Evolutionary conservation across 2,797 vertebrate species (phyloP).

Genomic region (Anolis apletophallus): DNA sequence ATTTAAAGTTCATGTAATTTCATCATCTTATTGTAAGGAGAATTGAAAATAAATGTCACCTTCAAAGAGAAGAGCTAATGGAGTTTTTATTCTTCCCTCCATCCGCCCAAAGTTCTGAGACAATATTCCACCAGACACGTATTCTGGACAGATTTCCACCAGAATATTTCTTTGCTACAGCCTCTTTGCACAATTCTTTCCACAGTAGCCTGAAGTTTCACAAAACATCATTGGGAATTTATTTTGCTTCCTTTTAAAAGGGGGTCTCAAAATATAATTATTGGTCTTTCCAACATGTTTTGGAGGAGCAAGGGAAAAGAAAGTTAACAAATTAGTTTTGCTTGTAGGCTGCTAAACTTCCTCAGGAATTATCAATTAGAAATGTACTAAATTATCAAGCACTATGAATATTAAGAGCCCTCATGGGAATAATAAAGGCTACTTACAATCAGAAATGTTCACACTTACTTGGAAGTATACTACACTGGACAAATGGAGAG

Average conservation of each 20-base stretch:
- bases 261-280: not conserved
- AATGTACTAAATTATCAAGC: no score
- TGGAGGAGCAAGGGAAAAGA: not conserved
- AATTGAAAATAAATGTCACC: constrained; percentile 67
- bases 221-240: constrained; percentile 20
- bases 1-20: constrained; percentile 67
- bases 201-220: constrained; percentile 7
- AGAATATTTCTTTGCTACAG: not conserved
- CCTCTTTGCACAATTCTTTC: not conserved
- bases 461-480: no score
- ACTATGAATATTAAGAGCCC: no score
- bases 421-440: no score
- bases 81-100: constrained; percentile 36
- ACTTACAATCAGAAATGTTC: no score
- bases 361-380: no score
- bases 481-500: no score
- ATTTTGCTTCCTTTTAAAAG: not conserved
- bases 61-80: constrained; percentile 49
- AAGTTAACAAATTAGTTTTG: no score
- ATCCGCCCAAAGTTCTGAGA: constrained; percentile 48
- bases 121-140: not conserved
- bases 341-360: no score
- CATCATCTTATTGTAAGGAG: constrained; percentile 52
- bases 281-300: not conserved
- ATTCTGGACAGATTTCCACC: constrained; percentile 10